Conservation (phyloP, 2,113 vertebrate species). For the Candoia aspera region DNA sequence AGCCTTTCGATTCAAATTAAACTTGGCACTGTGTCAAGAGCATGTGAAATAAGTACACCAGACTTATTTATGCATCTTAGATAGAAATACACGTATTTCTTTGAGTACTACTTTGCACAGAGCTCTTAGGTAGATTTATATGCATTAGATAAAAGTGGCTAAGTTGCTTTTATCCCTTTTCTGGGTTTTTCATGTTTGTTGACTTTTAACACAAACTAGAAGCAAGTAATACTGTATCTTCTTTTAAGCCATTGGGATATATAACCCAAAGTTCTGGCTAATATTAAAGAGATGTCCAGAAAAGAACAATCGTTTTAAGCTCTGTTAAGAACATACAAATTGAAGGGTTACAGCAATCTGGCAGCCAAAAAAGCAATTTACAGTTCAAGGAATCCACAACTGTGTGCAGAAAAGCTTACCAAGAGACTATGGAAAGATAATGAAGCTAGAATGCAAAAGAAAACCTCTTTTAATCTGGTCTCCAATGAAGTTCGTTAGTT, state of each 20-base stretch:
- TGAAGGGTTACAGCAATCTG: slow-evolving; percentile 80
- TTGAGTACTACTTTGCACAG: slow-evolving; percentile 71
- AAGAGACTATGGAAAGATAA: slow-evolving; percentile 77
- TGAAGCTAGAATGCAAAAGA: slow-evolving; percentile 72
- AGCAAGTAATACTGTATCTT: slow-evolving; percentile 68
- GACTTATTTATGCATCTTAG: slow-evolving; percentile 74
- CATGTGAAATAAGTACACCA: slow-evolving; percentile 73
- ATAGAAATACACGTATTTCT: slow-evolving; percentile 66
- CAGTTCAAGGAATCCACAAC: slow-evolving; percentile 65
- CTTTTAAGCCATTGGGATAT: slow-evolving; percentile 79
- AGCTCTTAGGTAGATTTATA: slow-evolving; percentile 84
- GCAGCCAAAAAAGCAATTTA: slow-evolving; percentile 76
- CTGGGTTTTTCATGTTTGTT: slow-evolving; percentile 79
- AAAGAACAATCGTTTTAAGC: slow-evolving; percentile 79
- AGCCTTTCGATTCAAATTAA: slow-evolving; percentile 73
- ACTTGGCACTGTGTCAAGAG: slow-evolving; percentile 70
- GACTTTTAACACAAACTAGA: slow-evolving; percentile 79
- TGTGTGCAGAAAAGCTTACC: slow-evolving; percentile 77
- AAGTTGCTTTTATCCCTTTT: slow-evolving; percentile 80
- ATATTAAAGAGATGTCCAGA: slow-evolving; percentile 80
- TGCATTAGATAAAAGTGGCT: slow-evolving; percentile 79
- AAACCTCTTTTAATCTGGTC: slow-evolving; percentile 80
- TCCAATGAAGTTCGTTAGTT: slow-evolving; percentile 87
- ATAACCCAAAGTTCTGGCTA: slow-evolving; percentile 71
- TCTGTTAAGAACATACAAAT: slow-evolving; percentile 80